Percentiles rank a stretch among this genome's conserved stretches.
phyloP scores from a whole-genome alignment of 1,140 invertebrate genomes.

The Drosophila rhopaloa region DNA sequence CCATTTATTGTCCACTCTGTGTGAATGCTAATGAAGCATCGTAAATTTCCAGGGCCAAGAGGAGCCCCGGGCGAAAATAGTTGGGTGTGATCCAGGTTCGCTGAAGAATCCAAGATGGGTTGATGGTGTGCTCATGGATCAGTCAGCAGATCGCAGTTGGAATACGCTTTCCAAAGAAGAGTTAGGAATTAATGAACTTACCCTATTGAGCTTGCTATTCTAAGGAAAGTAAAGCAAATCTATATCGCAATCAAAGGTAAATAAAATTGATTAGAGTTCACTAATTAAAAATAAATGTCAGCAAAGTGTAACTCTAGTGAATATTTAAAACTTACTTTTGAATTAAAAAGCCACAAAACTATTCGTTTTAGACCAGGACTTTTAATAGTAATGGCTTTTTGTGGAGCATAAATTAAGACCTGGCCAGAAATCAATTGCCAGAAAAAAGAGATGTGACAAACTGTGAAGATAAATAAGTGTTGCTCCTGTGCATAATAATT shows the following conservation, averaged over 20 bases:
- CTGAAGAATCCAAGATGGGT: slow-evolving; percentile 58
- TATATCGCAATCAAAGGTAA: too few relatives aligned
- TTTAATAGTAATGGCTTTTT: not conserved
- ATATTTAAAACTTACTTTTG: too few relatives aligned
- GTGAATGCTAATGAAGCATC: slow-evolving; percentile 76
- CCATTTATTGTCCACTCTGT: slow-evolving; percentile 58
- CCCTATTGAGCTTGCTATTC: too few relatives aligned
- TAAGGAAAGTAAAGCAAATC: too few relatives aligned
- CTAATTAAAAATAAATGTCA: too few relatives aligned
- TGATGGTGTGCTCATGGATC: slow-evolving; percentile 16
- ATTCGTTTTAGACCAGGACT: too few relatives aligned
- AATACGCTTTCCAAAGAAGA: slow-evolving; percentile 1
- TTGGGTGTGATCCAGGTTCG: slow-evolving; percentile 25
- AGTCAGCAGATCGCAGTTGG: not conserved
- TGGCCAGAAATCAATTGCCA: slow-evolving; percentile 5
- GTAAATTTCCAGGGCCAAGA: slow-evolving; percentile 54
- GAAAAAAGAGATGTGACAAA: not conserved
- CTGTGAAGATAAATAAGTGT: slow-evolving; percentile 1
- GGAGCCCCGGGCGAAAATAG: slow-evolving; percentile 32
- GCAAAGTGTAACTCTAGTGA: too few relatives aligned
- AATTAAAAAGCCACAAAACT: too few relatives aligned
- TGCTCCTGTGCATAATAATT: slow-evolving; percentile 5
- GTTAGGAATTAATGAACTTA: too few relatives aligned
- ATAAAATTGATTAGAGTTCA: too few relatives aligned
- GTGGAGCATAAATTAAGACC: not conserved